Conservation (phyloP, 2,113 vertebrate genomes). For the Bathybates hornii region DNA sequence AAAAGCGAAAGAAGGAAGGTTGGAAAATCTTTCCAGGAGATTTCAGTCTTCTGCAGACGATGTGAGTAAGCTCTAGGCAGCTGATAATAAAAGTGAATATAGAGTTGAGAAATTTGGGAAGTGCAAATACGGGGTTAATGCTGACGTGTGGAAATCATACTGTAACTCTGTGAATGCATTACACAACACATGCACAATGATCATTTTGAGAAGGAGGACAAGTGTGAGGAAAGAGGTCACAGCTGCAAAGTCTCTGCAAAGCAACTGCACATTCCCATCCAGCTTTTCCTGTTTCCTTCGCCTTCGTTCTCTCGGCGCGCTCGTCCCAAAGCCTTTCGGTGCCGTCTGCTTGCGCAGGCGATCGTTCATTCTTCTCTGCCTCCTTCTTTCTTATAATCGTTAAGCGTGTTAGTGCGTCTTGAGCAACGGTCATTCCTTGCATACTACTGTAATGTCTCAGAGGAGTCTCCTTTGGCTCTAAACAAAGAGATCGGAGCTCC, state of each 20-base stretch:
- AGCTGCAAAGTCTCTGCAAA: slow-evolving; percentile 34
- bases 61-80: background rate
- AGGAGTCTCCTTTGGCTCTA: background rate
- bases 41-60: background rate
- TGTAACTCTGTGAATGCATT: slow-evolving; percentile 11
- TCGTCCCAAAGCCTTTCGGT: background rate
- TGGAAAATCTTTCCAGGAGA: background rate
- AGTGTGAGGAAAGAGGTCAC: slow-evolving; percentile 18
- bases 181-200: slow-evolving; percentile 18
- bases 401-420: background rate
- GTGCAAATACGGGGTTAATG: background rate
- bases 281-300: background rate
- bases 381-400: background rate
- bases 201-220: background rate
- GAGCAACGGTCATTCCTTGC: background rate
- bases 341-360: background rate
- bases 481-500: rapidly evolving
- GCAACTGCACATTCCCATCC: background rate
- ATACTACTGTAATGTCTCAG: background rate
- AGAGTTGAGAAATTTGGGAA: slow-evolving; percentile 16
- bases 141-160: slow-evolving; percentile 14
- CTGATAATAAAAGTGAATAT: background rate
- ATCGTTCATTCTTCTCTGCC: background rate
- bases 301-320: background rate
- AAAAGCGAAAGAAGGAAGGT: background rate